phyloP scores from a whole-genome alignment of 2,888 invertebrate genomes.

The Maniola hyperantus region DNA sequence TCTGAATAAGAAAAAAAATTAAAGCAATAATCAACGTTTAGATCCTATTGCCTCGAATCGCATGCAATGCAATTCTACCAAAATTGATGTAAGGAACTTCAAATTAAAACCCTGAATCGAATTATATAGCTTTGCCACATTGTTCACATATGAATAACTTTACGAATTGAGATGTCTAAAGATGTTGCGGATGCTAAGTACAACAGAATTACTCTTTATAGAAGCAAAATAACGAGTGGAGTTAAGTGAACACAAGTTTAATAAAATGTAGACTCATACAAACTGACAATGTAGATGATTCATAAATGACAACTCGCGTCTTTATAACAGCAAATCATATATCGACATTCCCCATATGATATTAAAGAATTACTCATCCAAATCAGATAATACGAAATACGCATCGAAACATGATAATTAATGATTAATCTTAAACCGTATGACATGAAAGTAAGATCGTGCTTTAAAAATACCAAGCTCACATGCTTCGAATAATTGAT shows the following conservation, averaged over 20 bases:
- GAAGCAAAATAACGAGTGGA: not conserved
- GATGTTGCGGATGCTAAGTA: not conserved
- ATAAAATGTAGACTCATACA: not conserved
- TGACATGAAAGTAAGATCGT: constrained; percentile 80
- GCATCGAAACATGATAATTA: constrained; percentile 69
- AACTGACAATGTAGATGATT: not conserved
- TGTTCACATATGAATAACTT: too few relatives aligned
- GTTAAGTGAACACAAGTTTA: not conserved
- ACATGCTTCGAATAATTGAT: constrained; percentile 79
- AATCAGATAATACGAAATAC: constrained; percentile 75
- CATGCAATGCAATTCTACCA: too few relatives aligned
- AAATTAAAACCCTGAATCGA: too few relatives aligned
- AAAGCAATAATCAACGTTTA: too few relatives aligned
- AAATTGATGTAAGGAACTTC: too few relatives aligned
- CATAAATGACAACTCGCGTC: constrained; percentile 21
- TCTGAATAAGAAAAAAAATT: too few relatives aligned
- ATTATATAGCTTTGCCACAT: too few relatives aligned
- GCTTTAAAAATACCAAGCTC: constrained; percentile 74
- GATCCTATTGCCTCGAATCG: too few relatives aligned
- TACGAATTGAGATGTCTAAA: too few relatives aligned
- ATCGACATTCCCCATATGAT: constrained; percentile 41
- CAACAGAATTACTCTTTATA: not conserved
- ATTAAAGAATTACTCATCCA: constrained; percentile 62
- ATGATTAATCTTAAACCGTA: constrained; percentile 73
- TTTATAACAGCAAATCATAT: constrained; percentile 29